Conservation (phyloP, 2,113 vertebrate species). For the Notarius lentiginosus region DNA sequence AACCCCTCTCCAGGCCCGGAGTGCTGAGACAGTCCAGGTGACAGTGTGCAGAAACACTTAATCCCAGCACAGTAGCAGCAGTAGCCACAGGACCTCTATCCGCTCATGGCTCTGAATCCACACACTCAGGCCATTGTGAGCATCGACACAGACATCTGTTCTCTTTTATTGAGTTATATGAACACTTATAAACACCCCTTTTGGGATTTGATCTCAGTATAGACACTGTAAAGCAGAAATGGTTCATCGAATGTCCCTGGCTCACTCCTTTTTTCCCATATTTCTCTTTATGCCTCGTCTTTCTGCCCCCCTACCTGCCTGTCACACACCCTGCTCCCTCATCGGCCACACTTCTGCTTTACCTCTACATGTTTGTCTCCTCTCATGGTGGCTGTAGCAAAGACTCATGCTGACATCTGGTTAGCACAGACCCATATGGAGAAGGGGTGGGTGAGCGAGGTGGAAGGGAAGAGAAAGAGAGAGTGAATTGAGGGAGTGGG, state of each 20-base stretch:
- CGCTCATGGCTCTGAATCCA: not conserved
- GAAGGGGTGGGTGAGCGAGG: not conserved
- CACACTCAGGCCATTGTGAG: not conserved
- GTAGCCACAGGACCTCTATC: conserved; percentile 4
- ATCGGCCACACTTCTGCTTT: not conserved
- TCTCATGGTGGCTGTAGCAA: conserved; percentile 18
- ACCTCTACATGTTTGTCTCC: conserved; percentile 15
- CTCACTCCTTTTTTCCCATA: conserved; percentile 6
- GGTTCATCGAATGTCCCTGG: conserved; percentile 21
- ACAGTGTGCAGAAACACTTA: conserved; percentile 22
- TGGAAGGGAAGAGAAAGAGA: conserved; percentile 18
- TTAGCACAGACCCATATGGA: conserved; percentile 30
- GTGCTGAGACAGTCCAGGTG: conserved; percentile 20
- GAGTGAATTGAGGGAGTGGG: conserved; percentile 18
- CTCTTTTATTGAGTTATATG: conserved; percentile 34
- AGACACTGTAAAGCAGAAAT: not conserved
- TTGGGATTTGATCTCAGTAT: conserved; percentile 19
- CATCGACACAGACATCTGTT: conserved; percentile 19
- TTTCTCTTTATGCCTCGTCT: not conserved
- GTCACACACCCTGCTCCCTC: not conserved
- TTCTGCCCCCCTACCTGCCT: conserved; percentile 6
- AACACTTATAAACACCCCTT: conserved; percentile 21
- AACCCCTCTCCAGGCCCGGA: conserved; percentile 5
- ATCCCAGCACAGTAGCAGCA: conserved; percentile 39
- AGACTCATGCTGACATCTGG: conserved; percentile 42